Evolutionary conservation across 2,888 invertebrate genomes (phyloP), one percentile per base, ranked within the genome.

Genomic region (Thalpophila matura): DNA sequence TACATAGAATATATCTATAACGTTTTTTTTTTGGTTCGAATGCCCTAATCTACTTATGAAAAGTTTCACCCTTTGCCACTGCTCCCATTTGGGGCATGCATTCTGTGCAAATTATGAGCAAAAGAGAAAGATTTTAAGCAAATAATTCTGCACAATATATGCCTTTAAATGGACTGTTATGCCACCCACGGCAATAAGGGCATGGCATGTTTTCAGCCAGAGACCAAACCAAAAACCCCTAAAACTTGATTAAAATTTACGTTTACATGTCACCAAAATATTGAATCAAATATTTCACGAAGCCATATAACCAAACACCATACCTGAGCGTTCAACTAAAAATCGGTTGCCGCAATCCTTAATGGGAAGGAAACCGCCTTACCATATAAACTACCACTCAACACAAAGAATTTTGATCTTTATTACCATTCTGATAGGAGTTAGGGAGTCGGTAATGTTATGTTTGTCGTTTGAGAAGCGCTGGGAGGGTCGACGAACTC

Each of bases 401-500:
- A 43, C 12, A 47, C 70, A 62, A 62, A 27, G 43, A 9, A 78
- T 57, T 61, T 35, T 59, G 18, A 26, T 31, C 62, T 45, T 60
- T 76, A 74, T 29, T 18, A 0, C n/a, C 7, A 5, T n/a, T 0
- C 0, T 0, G 0, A 9, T 37, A 79, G 49, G 24, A 68, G 51
- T 58, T 35, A 53, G n/a, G 12, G 12, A 33, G 9, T 40, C 27
- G 10, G 56, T 47, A 42, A 43, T 33, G 31, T 53, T 18, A 54
- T 16, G 57, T 59, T 43, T 27, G 63, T 50, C 42, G 59, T 64
- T 54, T 55, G 74, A 75, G 54, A 77, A 75, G 71, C 76, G 74
- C 66, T 77, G 75, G 80, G 70, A 69, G 76, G 82, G 77, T 66
- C 79, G 73, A 56, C 72, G 85, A 84, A 80, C 85, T 82, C 82